Base-by-base conservation (phyloP, 2,888 invertebrate species). In the Drosophila peninsularis region DNA sequence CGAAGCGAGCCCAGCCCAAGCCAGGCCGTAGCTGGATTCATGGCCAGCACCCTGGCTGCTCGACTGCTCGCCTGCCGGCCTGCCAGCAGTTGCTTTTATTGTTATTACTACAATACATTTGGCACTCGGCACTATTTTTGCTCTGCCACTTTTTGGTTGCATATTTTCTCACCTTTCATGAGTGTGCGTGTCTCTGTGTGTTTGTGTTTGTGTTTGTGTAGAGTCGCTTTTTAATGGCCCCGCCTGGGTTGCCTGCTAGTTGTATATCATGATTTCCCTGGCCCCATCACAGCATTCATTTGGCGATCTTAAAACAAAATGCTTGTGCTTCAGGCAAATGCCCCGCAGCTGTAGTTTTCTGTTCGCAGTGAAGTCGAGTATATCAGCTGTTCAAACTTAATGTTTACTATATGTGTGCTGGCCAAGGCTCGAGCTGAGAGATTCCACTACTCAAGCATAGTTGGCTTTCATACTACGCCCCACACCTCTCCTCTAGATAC, bases 41-140 rank as follows among this genome's bases (percentile, higher is more conserved):
- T 24, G n/a, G 30, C 47, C 30, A 30, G 47, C 32, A 47, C 47
- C 30, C 47, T 27, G 39, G 3, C 30, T 30, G 36, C 32, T 10
- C 11, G 36, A 10, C 27, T 7, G 45, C 45, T n/a, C n/a, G 6
- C 1, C 53, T 47, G 58, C 53, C 61, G 42, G 79, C 71, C 75
- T 75, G 73, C 66, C 72, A 68, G 77, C 82, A 82, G 85, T 85
- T 82, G 88, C 86, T 85, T 85, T 85, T 85, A 85, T 88, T 85
- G 79, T 85, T 85, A 85, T 85, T 85, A 80, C 85, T 80, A 88
- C 88, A 88, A 88, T 88, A 88, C 85, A 88, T 85, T 88, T 85
- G 84, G 76, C 82, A 87, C 81, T 86, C 76, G 84, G 74, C 87
- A 80, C 84, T 86, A 80, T 86, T 83, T 83, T 78, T 78, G 83